A percentile compares a stretch with the other conserved stretches of the same genome.
These are phyloP conservation scores for Plagiodera versicolora DNA, from an alignment of 2,888 invertebrate species.

Conservation along the genomic window DNA sequence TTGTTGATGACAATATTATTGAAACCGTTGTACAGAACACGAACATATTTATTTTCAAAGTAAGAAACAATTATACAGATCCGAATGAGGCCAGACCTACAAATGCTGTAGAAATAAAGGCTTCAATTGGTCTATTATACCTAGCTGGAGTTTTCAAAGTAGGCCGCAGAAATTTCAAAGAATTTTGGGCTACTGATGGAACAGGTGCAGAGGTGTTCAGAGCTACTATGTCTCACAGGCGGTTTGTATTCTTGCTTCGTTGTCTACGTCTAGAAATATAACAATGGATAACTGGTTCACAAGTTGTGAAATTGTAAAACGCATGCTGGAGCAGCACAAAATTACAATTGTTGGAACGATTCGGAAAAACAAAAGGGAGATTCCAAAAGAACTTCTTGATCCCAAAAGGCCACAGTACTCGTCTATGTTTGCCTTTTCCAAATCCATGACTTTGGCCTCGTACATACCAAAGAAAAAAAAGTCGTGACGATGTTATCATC, in stretches of 20 bases:
- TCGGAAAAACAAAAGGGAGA: constrained; percentile 33
- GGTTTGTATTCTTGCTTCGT: no score
- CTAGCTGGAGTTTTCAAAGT: constrained; percentile 8
- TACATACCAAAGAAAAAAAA: constrained; percentile 17
- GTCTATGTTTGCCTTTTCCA: constrained; percentile 29
- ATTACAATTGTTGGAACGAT: constrained; percentile 34
- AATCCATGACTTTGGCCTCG: constrained; percentile 25
- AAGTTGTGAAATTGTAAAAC: constrained; percentile 9
- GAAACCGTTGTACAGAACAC: constrained; percentile 9
- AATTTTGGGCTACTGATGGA: constrained; percentile 20
- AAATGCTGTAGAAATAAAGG: constrained; percentile 1
- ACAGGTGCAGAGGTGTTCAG: constrained; percentile 14
- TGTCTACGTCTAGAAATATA: constrained; percentile 27
- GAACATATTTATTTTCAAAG: constrained; percentile 12
- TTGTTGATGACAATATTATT: constrained; percentile 10
- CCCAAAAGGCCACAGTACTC: constrained; percentile 7
- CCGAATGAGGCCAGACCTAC: neutral
- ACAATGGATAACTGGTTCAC: constrained; percentile 30
- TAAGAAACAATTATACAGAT: constrained; percentile 5
- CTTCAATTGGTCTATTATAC: constrained; percentile 8
- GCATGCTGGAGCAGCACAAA: constrained; percentile 14
- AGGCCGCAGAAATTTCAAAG: constrained; percentile 16
- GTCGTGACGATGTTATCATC: neutral
- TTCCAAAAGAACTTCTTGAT: constrained; percentile 13
- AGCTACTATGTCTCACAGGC: no score